A percentile compares a stretch with the other conserved stretches of the same genome.
These are phyloP conservation scores for Scaptomyza parva DNA, from an alignment of 2,888 invertebrate species.

Conservation along the genomic window DNA sequence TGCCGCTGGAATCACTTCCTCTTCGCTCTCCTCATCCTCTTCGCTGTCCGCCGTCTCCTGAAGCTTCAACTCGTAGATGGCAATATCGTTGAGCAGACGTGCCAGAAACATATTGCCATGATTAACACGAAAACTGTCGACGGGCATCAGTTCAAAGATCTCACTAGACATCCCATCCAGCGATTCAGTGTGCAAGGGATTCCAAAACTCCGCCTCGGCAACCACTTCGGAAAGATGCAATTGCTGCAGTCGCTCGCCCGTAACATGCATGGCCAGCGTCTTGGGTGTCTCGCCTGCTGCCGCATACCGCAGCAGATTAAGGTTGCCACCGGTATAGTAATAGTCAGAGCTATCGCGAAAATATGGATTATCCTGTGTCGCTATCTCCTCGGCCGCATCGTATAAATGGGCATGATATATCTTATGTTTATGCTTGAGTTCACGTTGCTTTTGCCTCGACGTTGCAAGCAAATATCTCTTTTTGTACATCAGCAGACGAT, in stretches of 20 bases:
- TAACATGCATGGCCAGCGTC: constrained; percentile 68
- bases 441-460: constrained; percentile 36
- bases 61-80: constrained; percentile 60
- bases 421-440: constrained; percentile 24
- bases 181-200: constrained; percentile 28
- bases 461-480: constrained; percentile 11
- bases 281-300: background rate
- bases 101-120: constrained; percentile 60
- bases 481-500: background rate
- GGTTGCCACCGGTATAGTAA: constrained; percentile 83
- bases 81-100: constrained; percentile 69
- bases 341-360: constrained; percentile 82
- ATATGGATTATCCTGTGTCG: constrained; percentile 60
- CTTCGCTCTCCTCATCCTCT: constrained; percentile 18
- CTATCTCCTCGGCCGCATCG: constrained; percentile 62
- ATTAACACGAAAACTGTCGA: constrained; percentile 42
- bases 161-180: constrained; percentile 54
- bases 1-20: constrained; percentile 28
- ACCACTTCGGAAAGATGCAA: constrained; percentile 48
- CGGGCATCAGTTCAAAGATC: constrained; percentile 76
- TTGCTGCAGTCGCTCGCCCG: constrained; percentile 60
- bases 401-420: constrained; percentile 41
- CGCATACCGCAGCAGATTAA: constrained; percentile 51
- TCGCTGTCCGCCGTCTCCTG: constrained; percentile 11
- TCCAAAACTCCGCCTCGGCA: constrained; percentile 49